These are phyloP conservation scores for Zootoca vivipara DNA, from an alignment of 2,113 vertebrate species.

Conservation along the genomic window DNA sequence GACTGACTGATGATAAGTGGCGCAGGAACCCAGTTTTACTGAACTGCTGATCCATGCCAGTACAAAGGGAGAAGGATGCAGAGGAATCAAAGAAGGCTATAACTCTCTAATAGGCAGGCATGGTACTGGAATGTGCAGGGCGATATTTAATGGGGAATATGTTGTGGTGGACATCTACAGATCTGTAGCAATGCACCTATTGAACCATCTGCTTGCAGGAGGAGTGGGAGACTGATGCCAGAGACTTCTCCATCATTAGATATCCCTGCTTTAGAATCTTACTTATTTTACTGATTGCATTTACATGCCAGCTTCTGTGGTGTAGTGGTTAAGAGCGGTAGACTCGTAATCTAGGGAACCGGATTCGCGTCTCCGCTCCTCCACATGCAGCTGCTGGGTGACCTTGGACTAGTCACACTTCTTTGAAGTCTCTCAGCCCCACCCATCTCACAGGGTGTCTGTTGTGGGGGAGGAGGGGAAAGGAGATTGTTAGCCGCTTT, in stretches of 20 bases:
- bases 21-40: background rate
- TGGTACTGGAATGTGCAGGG: background rate
- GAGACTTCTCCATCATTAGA: background rate
- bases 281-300: no score
- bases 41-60: background rate
- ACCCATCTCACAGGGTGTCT: no score
- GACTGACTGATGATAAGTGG: background rate
- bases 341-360: no score
- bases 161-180: background rate
- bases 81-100: background rate
- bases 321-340: no score
- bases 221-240: background rate
- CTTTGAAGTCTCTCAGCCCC: no score
- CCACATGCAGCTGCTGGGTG: no score
- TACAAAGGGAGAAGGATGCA: background rate
- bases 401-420: no score
- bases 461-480: no score
- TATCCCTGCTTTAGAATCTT: no score
- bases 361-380: no score
- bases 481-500: no score
- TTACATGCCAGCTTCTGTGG: no score
- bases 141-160: background rate
- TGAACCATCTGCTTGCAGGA: background rate
- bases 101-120: background rate
- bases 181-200: background rate